These are phyloP conservation scores for Ataeniobius toweri DNA, from an alignment of 2,797 vertebrate genomes.

Conservation along the genomic window DNA sequence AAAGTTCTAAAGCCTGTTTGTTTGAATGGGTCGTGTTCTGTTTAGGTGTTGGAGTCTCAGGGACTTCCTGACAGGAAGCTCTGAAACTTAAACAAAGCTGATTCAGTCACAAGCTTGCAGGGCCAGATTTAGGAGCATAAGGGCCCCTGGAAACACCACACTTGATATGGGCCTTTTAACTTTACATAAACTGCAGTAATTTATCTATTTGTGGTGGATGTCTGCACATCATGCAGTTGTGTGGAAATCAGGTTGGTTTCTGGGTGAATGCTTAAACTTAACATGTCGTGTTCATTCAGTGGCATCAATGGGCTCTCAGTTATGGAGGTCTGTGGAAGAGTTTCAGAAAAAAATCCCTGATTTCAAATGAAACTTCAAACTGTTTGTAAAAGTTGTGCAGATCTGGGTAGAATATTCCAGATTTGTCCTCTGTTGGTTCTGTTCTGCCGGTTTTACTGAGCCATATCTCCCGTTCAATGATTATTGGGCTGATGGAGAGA, in stretches of 20 bases:
- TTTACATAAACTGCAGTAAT: no score
- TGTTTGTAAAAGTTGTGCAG: not conserved
- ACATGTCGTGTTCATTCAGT: slow-evolving; percentile 14
- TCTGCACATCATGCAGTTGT: slow-evolving; percentile 52
- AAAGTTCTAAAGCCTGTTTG: no score
- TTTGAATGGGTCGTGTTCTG: no score
- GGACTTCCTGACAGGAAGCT: no score
- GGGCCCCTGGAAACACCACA: no score
- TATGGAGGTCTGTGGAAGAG: not conserved
- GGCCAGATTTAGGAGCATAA: no score
- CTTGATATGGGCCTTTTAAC: no score
- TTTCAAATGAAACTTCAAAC: not conserved
- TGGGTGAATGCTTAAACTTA: slow-evolving; percentile 21
- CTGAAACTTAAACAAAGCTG: no score
- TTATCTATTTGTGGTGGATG: slow-evolving; percentile 3
- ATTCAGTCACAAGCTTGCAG: no score
- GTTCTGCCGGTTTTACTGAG: not conserved
- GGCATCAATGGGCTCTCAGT: slow-evolving; percentile 10
- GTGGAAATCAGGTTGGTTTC: slow-evolving; percentile 55
- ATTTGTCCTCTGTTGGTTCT: no score
- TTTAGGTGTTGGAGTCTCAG: no score
- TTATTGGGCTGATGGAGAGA: not conserved
- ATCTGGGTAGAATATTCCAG: not conserved
- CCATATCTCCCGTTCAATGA: not conserved
- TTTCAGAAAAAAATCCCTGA: not conserved